Evolutionary conservation across 2,888 invertebrate genomes (phyloP).

Genomic region (Chirona hameri): DNA sequence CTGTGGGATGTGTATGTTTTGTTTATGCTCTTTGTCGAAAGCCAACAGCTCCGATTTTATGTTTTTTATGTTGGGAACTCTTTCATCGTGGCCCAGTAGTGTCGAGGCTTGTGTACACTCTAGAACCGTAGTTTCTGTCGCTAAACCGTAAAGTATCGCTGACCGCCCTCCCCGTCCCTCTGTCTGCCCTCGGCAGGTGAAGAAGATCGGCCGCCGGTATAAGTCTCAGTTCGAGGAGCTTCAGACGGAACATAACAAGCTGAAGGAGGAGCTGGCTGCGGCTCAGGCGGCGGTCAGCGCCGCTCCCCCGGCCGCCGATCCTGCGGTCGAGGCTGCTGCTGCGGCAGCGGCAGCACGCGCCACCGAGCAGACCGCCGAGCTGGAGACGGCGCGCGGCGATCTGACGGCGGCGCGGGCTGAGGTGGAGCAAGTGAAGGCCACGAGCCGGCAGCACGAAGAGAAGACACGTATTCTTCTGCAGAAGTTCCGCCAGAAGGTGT

Average conservation of each 20-base stretch:
- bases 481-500: slow-evolving; percentile 69
- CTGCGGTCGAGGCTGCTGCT: neutral
- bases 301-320: neutral
- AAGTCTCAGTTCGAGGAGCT: slow-evolving; percentile 76
- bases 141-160: neutral
- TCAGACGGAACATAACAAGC: slow-evolving; percentile 33
- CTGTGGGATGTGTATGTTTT: no score
- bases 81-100: no score
- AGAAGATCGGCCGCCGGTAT: slow-evolving; percentile 89
- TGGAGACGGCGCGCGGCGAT: no score
- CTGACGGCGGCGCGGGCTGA: neutral
- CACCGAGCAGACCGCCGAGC: neutral
- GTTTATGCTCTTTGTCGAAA: no score
- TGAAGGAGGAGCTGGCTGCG: slow-evolving; percentile 46
- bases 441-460: slow-evolving; percentile 11
- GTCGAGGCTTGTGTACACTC: no score
- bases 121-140: neutral
- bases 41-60: no score
- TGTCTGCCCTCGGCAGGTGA: slow-evolving; percentile 45
- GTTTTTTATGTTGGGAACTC: no score
- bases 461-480: slow-evolving; percentile 55
- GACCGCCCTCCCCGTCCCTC: neutral
- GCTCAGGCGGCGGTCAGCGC: slow-evolving; percentile 52
- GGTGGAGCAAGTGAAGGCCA: slow-evolving; percentile 23
- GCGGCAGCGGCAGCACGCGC: slow-evolving; percentile 56